Conservation (phyloP, 2,797 vertebrate species). For the Erithacus rubecula region DNA sequence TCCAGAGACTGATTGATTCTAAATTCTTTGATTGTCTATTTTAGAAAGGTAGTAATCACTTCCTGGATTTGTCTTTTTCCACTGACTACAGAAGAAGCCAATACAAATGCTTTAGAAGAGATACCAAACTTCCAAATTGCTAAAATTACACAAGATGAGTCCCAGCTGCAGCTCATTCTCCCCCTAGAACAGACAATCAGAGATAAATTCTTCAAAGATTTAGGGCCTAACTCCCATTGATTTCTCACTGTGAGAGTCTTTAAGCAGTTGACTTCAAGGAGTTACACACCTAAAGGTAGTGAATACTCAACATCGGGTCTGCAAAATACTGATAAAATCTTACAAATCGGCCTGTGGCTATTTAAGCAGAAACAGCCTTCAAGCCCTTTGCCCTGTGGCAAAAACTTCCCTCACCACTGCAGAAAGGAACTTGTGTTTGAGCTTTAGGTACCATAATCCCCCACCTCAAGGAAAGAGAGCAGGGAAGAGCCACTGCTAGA, state of each 20-base stretch:
- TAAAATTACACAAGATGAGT: slow-evolving; percentile 44
- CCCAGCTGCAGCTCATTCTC: background rate
- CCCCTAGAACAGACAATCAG: background rate
- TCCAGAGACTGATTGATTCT: background rate
- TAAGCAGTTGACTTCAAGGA: background rate
- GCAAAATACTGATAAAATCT: background rate
- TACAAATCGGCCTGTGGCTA: background rate
- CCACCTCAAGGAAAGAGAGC: background rate
- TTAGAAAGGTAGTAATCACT: slow-evolving; percentile 37
- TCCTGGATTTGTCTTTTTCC: background rate
- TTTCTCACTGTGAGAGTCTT: background rate
- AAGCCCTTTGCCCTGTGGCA: background rate
- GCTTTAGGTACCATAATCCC: background rate
- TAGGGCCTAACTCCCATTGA: background rate
- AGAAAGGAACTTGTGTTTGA: background rate
- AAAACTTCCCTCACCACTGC: background rate
- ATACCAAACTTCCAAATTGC: slow-evolving; percentile 11
- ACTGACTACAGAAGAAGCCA: background rate
- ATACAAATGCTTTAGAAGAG: slow-evolving; percentile 28
- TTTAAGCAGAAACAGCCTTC: background rate
- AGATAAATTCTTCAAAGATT: slow-evolving; percentile 12
- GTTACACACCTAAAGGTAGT: background rate
- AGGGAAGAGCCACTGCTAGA: background rate
- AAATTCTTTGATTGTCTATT: slow-evolving; percentile 10
- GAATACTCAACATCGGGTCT: background rate